These are phyloP conservation scores for Coluber constrictor DNA, from an alignment of 2,797 vertebrate species.

Conservation along the genomic window DNA sequence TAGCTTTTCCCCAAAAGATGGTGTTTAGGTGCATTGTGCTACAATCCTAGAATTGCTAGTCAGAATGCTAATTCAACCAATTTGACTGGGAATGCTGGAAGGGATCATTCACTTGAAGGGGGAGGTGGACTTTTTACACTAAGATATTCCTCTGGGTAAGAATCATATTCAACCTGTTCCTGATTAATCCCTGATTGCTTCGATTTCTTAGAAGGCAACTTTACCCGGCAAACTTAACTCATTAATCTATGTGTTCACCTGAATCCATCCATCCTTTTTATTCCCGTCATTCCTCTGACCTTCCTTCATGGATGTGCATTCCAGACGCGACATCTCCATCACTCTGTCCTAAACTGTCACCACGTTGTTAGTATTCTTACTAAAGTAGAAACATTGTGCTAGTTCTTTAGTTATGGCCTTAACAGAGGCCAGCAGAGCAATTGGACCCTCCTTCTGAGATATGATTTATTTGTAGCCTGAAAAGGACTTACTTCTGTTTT, in stretches of 20 bases:
- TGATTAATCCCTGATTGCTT: background rate
- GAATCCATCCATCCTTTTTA: slow-evolving; percentile 24
- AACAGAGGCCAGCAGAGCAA: background rate
- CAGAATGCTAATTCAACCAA: background rate
- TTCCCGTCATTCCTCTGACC: slow-evolving; percentile 13
- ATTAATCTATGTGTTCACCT: slow-evolving; percentile 4
- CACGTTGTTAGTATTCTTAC: slow-evolving; percentile 32
- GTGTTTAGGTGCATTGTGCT: background rate
- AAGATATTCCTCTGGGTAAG: background rate
- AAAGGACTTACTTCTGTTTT: slow-evolving; percentile 4
- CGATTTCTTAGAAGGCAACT: background rate
- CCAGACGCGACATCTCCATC: slow-evolving; percentile 14
- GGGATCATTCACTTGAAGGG: background rate
- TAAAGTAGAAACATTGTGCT: slow-evolving; percentile 15
- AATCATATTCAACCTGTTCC: background rate
- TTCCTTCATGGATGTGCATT: slow-evolving; percentile 32
- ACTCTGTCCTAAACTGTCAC: slow-evolving; percentile 29
- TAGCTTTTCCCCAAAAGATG: background rate
- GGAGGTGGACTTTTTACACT: background rate
- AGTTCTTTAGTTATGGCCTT: background rate
- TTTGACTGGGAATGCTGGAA: background rate
- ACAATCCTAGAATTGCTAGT: background rate
- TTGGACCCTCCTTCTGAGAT: background rate
- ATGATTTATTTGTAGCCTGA: background rate
- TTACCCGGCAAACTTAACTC: background rate